phyloP scores from a whole-genome alignment of 2,113 vertebrate genomes.

The Rhinolophus sinicus region DNA sequence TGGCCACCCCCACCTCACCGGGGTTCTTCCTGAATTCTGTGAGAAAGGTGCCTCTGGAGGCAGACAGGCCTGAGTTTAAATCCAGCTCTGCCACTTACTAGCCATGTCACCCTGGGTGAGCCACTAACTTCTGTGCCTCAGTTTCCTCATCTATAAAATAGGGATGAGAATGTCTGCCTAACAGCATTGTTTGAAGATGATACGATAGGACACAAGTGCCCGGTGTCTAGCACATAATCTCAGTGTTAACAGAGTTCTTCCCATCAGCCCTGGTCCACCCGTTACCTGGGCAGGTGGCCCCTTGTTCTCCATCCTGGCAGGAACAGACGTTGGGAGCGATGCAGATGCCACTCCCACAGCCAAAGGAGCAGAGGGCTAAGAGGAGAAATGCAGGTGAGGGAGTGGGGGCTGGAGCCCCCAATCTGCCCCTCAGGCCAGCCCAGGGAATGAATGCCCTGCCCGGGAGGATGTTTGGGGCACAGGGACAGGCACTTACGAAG shows the following conservation, averaged over 20 bases:
- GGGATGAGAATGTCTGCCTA: neutral
- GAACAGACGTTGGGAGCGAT: slow-evolving; percentile 88
- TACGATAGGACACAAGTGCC: neutral
- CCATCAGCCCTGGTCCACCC: neutral
- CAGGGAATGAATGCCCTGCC: neutral
- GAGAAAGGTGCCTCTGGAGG: neutral
- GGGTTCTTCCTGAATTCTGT: neutral
- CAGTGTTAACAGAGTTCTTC: neutral
- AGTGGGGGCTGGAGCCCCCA: neutral
- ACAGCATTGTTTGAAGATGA: neutral
- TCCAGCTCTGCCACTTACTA: neutral
- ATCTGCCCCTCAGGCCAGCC: neutral
- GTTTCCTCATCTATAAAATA: neutral
- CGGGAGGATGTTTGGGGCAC: neutral
- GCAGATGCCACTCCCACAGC: slow-evolving; percentile 86
- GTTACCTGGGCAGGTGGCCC: slow-evolving; percentile 89
- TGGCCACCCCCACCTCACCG: rapidly evolving
- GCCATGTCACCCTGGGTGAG: neutral
- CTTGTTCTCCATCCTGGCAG: slow-evolving; percentile 86
- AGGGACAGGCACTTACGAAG: slow-evolving; percentile 84
- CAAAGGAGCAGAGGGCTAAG: slow-evolving; percentile 87
- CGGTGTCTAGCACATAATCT: neutral
- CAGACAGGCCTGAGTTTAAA: neutral
- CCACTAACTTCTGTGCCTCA: neutral
- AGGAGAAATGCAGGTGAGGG: neutral